These are phyloP conservation scores for Hippocampus abdominalis DNA, from an alignment of 2,113 vertebrate genomes.

Conservation along the genomic window DNA sequence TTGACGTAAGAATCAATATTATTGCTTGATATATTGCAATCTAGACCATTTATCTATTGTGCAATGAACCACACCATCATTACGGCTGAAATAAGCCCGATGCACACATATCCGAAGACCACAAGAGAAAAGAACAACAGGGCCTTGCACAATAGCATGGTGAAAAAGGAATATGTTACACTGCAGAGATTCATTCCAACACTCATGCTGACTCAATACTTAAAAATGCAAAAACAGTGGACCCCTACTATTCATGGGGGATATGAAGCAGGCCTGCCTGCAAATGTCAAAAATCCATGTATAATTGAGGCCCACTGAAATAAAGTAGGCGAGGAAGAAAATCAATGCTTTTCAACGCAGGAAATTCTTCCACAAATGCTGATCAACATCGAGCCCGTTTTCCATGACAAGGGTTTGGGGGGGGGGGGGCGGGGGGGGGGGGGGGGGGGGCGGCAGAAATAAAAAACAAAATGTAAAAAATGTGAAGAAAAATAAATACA, in stretches of 20 bases:
- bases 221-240: background rate
- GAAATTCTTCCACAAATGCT: no score
- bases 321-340: no score
- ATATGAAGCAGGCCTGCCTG: no score
- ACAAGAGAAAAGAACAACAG: constrained; percentile 28
- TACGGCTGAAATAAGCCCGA: constrained; percentile 11
- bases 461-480: no score
- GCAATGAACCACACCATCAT: background rate
- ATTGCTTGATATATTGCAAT: background rate
- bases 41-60: background rate
- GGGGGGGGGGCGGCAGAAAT: no score
- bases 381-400: no score
- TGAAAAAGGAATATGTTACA: constrained; percentile 41
- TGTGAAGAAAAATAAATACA: background rate
- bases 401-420: no score
- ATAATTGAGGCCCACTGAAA: no score
- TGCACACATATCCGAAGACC: constrained; percentile 10
- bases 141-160: constrained; percentile 40
- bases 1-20: no score
- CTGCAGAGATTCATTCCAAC: constrained; percentile 42
- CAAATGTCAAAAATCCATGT: background rate
- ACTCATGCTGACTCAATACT: constrained; percentile 36
- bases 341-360: no score
- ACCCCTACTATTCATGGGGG: no score
- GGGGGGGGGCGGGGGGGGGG: no score